A percentile compares a stretch with the other conserved stretches of the same genome.
Evolutionary conservation across 2,888 invertebrate genomes (phyloP).

Genomic region (Rhyacophila evoluta): DNA sequence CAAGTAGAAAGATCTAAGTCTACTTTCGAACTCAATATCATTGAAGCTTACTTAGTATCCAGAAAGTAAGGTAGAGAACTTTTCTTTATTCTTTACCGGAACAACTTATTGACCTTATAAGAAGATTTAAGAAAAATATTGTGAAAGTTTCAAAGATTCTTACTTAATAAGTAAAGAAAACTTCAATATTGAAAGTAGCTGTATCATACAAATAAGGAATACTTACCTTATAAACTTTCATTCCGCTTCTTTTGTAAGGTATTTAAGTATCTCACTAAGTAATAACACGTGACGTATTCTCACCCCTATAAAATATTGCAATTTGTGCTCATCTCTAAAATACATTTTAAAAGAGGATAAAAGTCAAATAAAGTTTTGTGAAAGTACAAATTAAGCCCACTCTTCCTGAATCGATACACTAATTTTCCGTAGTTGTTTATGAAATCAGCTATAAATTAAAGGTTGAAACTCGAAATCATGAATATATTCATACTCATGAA

Average conservation of each 20-base stretch:
- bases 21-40: slow-evolving; percentile 12
- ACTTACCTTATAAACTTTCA: background rate
- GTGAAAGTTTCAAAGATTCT: slow-evolving; percentile 9
- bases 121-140: slow-evolving; percentile 17
- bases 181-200: background rate
- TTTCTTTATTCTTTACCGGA: background rate
- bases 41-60: background rate
- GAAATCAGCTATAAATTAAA: no score
- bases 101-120: slow-evolving; percentile 24
- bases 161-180: slow-evolving; percentile 19
- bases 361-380: no score
- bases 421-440: no score
- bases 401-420: no score
- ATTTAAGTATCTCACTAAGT: no score
- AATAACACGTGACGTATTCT: no score
- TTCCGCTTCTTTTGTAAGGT: background rate
- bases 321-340: no score
- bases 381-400: no score
- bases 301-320: no score
- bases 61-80: background rate
- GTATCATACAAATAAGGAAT: background rate
- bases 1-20: slow-evolving; percentile 19
- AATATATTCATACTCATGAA: no score
- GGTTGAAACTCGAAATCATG: no score
- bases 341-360: no score